Evolutionary conservation across 2,888 invertebrate genomes (phyloP).

Genomic region (Icerya purchasi): DNA sequence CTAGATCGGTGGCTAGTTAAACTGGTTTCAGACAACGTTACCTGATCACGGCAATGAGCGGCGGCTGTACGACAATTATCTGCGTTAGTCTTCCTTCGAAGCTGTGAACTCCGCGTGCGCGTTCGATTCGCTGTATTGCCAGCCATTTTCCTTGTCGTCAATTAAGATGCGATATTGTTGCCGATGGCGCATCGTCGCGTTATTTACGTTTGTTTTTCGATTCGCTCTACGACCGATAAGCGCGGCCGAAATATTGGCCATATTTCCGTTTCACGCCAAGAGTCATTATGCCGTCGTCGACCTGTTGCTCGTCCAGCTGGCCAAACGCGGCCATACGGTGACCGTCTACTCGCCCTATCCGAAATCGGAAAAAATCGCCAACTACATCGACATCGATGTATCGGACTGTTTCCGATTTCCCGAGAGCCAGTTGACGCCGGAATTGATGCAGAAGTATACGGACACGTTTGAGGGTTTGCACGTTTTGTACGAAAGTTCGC

Average conservation of each 20-base stretch:
- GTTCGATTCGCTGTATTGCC: too few species aligned
- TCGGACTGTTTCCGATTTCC: background rate
- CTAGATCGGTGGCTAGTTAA: too few species aligned
- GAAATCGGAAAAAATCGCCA: constrained; percentile 2
- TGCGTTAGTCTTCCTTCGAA: too few species aligned
- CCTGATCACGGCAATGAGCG: too few species aligned
- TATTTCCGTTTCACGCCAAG: constrained; percentile 10
- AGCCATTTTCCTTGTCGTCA: too few species aligned
- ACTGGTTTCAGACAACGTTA: too few species aligned
- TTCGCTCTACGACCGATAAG: background rate
- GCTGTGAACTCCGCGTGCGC: too few species aligned
- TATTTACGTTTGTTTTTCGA: too few species aligned
- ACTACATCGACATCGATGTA: constrained; percentile 4
- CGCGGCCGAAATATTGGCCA: constrained; percentile 10
- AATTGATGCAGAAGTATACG: background rate
- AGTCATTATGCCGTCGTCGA: constrained; percentile 13
- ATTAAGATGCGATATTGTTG: background rate
- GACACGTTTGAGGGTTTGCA: background rate
- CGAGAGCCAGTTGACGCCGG: background rate
- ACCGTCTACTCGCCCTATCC: constrained; percentile 10
- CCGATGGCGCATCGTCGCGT: too few species aligned
- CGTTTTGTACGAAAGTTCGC: background rate
- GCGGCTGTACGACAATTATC: too few species aligned
- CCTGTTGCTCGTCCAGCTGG: constrained; percentile 8
- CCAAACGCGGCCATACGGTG: constrained; percentile 12